A percentile compares a stretch with the other conserved stretches of the same genome.
Conservation (phyloP, 2,888 invertebrate species). For the Coleophora deauratella region DNA sequence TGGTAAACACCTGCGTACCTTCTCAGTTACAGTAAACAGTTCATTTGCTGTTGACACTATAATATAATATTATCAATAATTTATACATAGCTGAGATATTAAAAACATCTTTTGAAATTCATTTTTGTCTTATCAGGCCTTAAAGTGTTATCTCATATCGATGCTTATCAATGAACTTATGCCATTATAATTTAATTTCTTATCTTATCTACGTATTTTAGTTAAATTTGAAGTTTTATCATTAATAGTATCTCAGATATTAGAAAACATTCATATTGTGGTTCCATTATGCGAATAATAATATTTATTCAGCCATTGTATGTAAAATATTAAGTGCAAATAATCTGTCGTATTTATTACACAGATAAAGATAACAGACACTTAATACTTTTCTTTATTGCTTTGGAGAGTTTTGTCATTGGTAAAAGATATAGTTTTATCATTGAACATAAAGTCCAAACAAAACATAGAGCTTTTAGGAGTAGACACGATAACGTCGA, state of each 20-base stretch:
- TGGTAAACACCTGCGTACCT: background rate
- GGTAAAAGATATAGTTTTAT: constrained; percentile 58
- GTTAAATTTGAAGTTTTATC: constrained; percentile 14
- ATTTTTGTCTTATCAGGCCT: too few species aligned
- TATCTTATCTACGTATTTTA: too few species aligned
- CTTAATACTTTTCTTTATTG: constrained; percentile 21
- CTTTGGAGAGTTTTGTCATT: constrained; percentile 46
- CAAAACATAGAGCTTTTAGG: constrained; percentile 42
- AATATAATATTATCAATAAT: constrained; percentile 74
- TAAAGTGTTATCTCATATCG: too few species aligned
- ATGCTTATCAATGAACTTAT: too few species aligned
- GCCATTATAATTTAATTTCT: too few species aligned
- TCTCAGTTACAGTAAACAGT: constrained; percentile 59
- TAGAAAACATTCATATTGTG: background rate
- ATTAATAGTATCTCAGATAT: constrained; percentile 12
- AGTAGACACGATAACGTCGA: constrained; percentile 23
- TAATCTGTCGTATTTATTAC: constrained; percentile 10
- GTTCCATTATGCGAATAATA: too few species aligned
- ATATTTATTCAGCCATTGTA: too few species aligned
- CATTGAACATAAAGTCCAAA: constrained; percentile 47
- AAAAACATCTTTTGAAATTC: constrained; percentile 35
- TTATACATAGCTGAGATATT: constrained; percentile 66
- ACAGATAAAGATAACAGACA: constrained; percentile 7
- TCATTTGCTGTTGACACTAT: constrained; percentile 73
- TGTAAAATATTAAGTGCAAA: background rate